Evolutionary conservation across 2,113 vertebrate species (phyloP).

Genomic region (Pitta sordida): DNA sequence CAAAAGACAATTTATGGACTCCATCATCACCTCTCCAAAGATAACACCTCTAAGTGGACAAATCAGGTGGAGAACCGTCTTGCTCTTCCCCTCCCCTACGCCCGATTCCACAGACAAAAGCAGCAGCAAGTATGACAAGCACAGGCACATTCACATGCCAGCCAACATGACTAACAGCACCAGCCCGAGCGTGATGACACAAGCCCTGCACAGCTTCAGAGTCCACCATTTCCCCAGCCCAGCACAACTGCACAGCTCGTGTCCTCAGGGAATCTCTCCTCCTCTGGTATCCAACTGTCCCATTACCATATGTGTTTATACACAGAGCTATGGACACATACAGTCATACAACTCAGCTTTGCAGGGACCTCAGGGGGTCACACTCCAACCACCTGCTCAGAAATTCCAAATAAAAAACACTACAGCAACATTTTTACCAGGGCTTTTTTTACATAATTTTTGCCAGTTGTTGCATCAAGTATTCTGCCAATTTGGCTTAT

Average conservation of each 20-base stretch:
- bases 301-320: not conserved
- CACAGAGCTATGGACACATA: fast-evolving
- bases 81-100: not conserved
- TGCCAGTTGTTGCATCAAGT: not conserved
- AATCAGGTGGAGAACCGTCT: not conserved
- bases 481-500: not conserved
- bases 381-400: not conserved
- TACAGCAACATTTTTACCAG: not conserved
- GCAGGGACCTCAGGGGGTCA: not conserved
- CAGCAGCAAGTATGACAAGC: not conserved
- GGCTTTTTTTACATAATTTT: not conserved
- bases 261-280: not conserved
- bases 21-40: not conserved
- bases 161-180: not conserved
- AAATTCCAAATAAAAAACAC: not conserved
- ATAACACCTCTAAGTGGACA: not conserved
- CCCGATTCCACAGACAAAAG: not conserved
- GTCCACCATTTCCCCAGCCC: not conserved
- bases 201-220: not conserved
- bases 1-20: not conserved
- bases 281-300: not conserved
- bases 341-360: not conserved
- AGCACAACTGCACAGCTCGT: not conserved
- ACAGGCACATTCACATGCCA: not conserved
- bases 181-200: not conserved